Conservation (phyloP, 2,888 invertebrate genomes). For the Pecten maximus region DNA sequence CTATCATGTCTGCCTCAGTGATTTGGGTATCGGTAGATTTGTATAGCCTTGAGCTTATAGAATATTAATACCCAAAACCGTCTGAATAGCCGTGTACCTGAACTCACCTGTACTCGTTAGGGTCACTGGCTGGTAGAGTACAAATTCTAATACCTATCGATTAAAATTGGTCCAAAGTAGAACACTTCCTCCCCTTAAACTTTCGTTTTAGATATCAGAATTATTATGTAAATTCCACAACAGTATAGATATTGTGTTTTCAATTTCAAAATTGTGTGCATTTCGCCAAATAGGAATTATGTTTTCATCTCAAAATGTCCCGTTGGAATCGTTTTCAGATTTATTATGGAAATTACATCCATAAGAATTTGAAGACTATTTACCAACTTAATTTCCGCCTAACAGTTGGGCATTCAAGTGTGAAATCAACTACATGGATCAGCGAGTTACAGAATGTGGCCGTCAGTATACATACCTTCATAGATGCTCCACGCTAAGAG, state of each 20-base stretch:
- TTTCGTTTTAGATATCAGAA: not conserved
- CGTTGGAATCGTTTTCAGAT: not conserved
- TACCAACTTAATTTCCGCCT: slow-evolving; percentile 24
- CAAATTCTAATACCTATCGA: not conserved
- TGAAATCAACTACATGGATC: slow-evolving; percentile 4
- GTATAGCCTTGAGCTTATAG: not conserved
- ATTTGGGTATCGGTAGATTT: not conserved
- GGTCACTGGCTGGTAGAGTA: not conserved
- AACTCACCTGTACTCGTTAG: not conserved
- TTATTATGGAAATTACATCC: slow-evolving; percentile 24
- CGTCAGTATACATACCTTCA: not conserved
- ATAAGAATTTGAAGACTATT: slow-evolving; percentile 26
- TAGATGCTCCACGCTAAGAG: not conserved
- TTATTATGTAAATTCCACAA: slow-evolving; percentile 19
- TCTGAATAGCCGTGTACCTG: slow-evolving; percentile 1
- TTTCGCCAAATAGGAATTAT: not conserved
- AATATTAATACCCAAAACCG: not conserved
- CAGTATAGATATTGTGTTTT: not conserved
- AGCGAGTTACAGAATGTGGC: not conserved
- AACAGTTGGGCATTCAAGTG: not conserved
- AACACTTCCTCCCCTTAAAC: not conserved
- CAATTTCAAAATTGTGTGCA: not conserved
- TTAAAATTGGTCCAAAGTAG: not conserved
- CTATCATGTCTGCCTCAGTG: not conserved
- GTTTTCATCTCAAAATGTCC: not conserved